Conservation (phyloP, 2,797 vertebrate species). For the Pipistrellus nathusii region DNA sequence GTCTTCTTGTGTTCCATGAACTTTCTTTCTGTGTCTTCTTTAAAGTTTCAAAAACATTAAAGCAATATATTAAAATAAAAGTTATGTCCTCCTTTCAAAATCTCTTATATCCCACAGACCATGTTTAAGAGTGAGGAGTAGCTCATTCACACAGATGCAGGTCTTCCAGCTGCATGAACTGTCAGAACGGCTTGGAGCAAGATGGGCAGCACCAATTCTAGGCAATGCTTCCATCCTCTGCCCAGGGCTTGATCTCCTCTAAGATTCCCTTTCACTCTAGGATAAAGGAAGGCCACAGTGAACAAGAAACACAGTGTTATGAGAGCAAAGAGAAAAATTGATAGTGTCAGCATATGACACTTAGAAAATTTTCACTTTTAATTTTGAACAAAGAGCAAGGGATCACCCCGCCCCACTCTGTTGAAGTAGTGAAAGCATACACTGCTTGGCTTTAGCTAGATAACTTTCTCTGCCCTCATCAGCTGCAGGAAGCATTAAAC, state of each 20-base stretch:
- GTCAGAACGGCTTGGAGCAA: not conserved
- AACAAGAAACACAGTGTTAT: too few relatives aligned
- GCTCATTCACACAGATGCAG: not conserved
- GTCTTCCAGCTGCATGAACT: rapidly evolving
- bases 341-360: not conserved
- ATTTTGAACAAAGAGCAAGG: not conserved
- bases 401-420: not conserved
- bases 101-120: not conserved
- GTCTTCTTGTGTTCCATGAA: not conserved
- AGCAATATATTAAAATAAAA: not conserved
- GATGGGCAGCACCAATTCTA: rapidly evolving
- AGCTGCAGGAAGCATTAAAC: not conserved
- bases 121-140: not conserved
- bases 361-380: not conserved
- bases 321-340: not conserved
- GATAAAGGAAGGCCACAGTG: not conserved
- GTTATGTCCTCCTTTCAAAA: not conserved
- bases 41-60: not conserved
- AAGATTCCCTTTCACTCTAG: not conserved
- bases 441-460: not conserved
- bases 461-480: not conserved
- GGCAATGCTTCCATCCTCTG: not conserved
- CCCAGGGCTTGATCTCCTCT: not conserved
- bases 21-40: not conserved
- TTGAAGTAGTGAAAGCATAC: not conserved